Percentiles rank a stretch among this genome's conserved stretches.
Evolutionary conservation across 2,888 invertebrate species (phyloP).

Genomic region (Latrodectus hesperus): DNA sequence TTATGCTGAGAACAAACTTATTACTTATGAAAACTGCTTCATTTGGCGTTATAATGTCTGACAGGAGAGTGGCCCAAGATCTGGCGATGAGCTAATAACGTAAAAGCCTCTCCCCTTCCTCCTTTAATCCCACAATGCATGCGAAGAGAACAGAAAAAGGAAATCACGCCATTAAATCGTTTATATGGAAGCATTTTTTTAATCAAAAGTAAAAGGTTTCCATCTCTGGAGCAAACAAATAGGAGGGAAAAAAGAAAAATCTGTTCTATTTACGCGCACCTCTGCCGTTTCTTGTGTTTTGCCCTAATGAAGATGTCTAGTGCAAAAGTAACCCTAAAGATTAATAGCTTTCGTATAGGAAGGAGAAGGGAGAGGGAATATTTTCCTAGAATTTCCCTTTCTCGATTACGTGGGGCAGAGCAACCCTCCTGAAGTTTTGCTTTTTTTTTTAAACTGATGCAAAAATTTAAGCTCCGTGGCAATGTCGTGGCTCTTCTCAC

Average conservation of each 20-base stretch:
- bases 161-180: slow-evolving; percentile 69
- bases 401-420: not conserved
- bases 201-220: slow-evolving; percentile 66
- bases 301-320: slow-evolving; percentile 65
- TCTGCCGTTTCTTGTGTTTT: slow-evolving; percentile 62
- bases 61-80: slow-evolving; percentile 7
- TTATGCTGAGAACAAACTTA: not conserved
- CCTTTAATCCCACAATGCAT: slow-evolving; percentile 57
- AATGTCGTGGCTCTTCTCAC: slow-evolving; percentile 24
- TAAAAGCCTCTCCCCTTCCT: slow-evolving; percentile 30
- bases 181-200: slow-evolving; percentile 66
- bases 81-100: slow-evolving; percentile 58
- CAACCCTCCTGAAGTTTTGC: not conserved
- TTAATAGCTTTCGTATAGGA: slow-evolving; percentile 59
- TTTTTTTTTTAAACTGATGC: not conserved
- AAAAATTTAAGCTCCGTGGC: slow-evolving; percentile 21
- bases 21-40: slow-evolving; percentile 33
- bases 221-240: slow-evolving; percentile 45
- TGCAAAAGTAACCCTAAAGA: slow-evolving; percentile 59
- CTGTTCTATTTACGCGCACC: slow-evolving; percentile 22
- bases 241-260: slow-evolving; percentile 29
- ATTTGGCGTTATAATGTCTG: slow-evolving; percentile 26
- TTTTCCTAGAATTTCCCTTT: slow-evolving; percentile 29
- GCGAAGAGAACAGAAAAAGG: slow-evolving; percentile 33
- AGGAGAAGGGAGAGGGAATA: slow-evolving; percentile 1